Base-by-base conservation (phyloP, 2,888 invertebrate genomes). In the Rapana venosa region DNA sequence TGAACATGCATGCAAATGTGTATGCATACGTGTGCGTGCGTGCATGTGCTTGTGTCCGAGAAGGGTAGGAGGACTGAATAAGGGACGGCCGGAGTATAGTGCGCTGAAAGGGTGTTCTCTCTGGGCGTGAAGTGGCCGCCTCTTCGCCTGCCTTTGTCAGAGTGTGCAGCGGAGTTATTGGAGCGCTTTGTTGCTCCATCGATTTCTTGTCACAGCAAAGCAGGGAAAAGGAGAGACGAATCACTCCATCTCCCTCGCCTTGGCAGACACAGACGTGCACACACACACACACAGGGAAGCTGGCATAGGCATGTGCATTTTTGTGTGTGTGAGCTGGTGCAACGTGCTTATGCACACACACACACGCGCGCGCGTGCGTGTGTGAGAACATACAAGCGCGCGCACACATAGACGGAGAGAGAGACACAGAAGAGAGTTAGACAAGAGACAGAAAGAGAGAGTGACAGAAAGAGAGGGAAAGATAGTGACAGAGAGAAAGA, bases 131-230 rank as follows among this genome's bases (percentile, higher is more conserved):
- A 84, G 36, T 30, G 36, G 56, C 15, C 6, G 58, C 11, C 11
- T 22, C 30, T 84, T 77, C n/a, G 13, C 32, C 58, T 58, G 11
- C 56, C 58, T 58, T 56, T 47, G 47, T 83, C 15, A 58, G 47
- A n/a, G 58, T 84, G 58, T 15, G 84, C 84, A 22, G 84, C 58
- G 20, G 47, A 32, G 30, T 66, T 58, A 32, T 86, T 86, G 66
- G 56, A 61, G 86, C n/a, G 61, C 66, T 32, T 58, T 66, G 61
- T 86, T 20, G 86, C 86, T 32, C 15, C 32, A 86, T 86, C 35
- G 86, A 86, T 86, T 86, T 2, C 66, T 47, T 83, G 47, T 30
- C 81, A 22, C 81, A 47, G 22, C 81, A 47, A 83, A 26, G 36
- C 22, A 26, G 36, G 47, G 36, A 26, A 36, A 47, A 22, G 81